phyloP scores from a whole-genome alignment of 1,140 invertebrate species.

The Pseudachorutes palmiensis region DNA sequence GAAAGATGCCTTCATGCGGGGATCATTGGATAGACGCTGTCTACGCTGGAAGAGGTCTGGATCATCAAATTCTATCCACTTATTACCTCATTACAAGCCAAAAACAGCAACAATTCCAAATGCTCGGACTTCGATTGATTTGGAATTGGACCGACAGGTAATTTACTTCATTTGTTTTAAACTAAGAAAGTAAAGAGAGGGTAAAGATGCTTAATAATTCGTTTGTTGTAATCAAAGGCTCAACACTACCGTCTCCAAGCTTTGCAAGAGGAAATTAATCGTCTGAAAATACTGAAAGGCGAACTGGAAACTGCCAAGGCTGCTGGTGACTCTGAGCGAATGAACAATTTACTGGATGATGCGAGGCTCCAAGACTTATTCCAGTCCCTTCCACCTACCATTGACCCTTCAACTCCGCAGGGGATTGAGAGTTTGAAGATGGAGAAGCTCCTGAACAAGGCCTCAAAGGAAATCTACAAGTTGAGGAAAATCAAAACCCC shows the following conservation, averaged over 20 bases:
- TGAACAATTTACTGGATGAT: constrained; percentile 76
- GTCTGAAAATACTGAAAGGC: constrained; percentile 67
- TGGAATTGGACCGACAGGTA: constrained; percentile 75
- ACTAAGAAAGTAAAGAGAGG: background rate
- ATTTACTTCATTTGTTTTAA: no score
- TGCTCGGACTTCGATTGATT: constrained; percentile 71
- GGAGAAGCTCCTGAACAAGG: constrained; percentile 71
- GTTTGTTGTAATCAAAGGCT: constrained; percentile 45
- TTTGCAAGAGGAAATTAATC: constrained; percentile 70
- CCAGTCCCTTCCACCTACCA: constrained; percentile 27
- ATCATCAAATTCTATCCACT: constrained; percentile 22
- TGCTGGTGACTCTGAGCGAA: constrained; percentile 66
- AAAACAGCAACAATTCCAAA: constrained; percentile 23
- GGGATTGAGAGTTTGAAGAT: constrained; percentile 61
- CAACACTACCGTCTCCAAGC: constrained; percentile 73
- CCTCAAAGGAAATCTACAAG: constrained; percentile 81
- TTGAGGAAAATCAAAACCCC: constrained; percentile 75
- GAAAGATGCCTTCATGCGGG: constrained; percentile 69
- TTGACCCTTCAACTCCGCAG: constrained; percentile 27
- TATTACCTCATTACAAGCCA: constrained; percentile 15
- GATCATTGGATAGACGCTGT: constrained; percentile 77
- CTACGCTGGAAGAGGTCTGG: constrained; percentile 58
- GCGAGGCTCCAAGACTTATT: constrained; percentile 72
- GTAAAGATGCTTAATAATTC: background rate
- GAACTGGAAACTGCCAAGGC: constrained; percentile 56